phyloP scores from a whole-genome alignment of 2,797 vertebrate genomes.

The Myotis vivesi region DNA sequence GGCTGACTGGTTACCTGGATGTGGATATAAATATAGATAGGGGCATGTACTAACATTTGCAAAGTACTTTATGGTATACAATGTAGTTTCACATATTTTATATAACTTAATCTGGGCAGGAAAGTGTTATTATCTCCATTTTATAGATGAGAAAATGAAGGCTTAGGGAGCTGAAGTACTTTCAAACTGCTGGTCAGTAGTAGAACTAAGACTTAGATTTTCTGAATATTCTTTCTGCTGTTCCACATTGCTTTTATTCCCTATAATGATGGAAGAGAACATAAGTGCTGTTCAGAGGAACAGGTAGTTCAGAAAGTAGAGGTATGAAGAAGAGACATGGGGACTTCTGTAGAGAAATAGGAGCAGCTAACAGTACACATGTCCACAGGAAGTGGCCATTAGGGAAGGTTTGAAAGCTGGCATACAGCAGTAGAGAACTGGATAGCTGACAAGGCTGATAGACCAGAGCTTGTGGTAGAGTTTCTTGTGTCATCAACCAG shows the following conservation, averaged over 20 bases:
- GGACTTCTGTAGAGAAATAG: not conserved
- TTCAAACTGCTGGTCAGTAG: not conserved
- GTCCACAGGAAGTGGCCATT: not conserved
- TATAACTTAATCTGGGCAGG: not conserved
- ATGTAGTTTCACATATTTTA: not conserved
- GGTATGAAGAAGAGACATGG: not conserved
- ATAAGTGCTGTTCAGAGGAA: not conserved
- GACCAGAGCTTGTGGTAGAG: not conserved
- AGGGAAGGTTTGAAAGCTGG: not conserved
- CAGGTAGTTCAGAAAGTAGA: not conserved
- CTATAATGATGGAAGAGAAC: not conserved
- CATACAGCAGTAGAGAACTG: not conserved
- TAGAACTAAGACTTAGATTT: not conserved
- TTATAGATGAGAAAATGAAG: slow-evolving; percentile 22
- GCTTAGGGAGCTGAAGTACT: not conserved
- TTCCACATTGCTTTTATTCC: not conserved
- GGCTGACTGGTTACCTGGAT: not conserved
- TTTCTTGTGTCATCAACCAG: not conserved
- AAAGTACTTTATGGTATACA: not conserved
- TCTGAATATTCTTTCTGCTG: not conserved
- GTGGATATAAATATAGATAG: not conserved
- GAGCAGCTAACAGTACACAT: not conserved
- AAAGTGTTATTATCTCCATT: slow-evolving; percentile 2
- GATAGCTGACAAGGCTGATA: not conserved
- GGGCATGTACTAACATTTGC: not conserved